Percentiles rank a stretch among this genome's conserved stretches.
phyloP scores from a whole-genome alignment of 1,140 invertebrate genomes.

The Pseudomyrmex gracilis region DNA sequence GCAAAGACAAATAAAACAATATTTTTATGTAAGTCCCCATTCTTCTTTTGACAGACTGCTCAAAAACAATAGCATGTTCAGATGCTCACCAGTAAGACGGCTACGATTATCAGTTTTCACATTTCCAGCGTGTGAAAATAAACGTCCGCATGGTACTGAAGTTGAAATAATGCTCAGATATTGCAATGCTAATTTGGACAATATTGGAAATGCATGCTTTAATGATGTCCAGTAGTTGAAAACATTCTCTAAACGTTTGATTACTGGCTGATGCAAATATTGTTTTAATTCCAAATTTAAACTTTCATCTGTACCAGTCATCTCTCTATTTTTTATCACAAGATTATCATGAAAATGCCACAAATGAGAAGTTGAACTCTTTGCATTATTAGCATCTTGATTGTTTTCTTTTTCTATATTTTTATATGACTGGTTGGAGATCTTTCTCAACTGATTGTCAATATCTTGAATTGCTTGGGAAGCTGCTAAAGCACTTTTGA shows the following conservation, averaged over 20 bases:
- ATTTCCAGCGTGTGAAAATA: slow-evolving; percentile 34
- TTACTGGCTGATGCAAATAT: slow-evolving; percentile 17
- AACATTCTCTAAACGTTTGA: not conserved
- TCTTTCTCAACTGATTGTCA: slow-evolving; percentile 4
- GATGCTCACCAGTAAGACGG: slow-evolving; percentile 11
- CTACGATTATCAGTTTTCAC: slow-evolving; percentile 27
- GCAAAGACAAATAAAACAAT: not conserved
- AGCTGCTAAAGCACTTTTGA: slow-evolving; percentile 16
- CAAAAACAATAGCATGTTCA: slow-evolving; percentile 12
- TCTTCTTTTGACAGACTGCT: not conserved
- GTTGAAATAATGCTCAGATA: slow-evolving; percentile 28
- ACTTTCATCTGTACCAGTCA: not conserved
- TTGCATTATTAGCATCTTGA: not conserved
- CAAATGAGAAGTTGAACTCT: not conserved
- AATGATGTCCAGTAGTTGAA: slow-evolving; percentile 4
- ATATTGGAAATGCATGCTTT: not conserved
- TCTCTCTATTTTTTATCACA: slow-evolving; percentile 16
- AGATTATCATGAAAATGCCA: slow-evolving; percentile 10
- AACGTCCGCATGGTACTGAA: slow-evolving; percentile 6
- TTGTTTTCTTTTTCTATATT: not conserved
- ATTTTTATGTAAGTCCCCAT: slow-evolving; percentile 15
- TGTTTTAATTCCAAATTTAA: slow-evolving; percentile 21
- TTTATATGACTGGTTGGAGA: not conserved
- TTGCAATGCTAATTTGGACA: slow-evolving; percentile 10
- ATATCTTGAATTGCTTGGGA: slow-evolving; percentile 8